A percentile compares a stretch with the other conserved stretches of the same genome.
These are phyloP conservation scores for Aegotheles bennettii DNA, from an alignment of 2,113 vertebrate species.

Conservation along the genomic window DNA sequence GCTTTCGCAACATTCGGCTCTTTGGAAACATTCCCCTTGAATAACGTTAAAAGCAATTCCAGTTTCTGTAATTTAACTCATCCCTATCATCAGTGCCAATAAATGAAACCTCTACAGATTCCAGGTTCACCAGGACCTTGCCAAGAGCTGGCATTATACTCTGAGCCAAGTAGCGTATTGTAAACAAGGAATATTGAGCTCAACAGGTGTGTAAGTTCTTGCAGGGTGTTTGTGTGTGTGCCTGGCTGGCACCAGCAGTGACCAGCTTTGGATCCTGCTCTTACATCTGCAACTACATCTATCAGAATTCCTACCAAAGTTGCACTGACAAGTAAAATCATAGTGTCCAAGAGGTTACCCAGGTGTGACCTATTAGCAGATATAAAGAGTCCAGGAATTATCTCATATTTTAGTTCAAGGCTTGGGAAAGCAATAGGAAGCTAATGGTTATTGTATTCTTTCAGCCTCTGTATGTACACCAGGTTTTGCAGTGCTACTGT, in stretches of 20 bases:
- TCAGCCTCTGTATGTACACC: too few relatives aligned
- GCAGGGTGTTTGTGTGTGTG: background rate
- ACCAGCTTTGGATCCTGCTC: background rate
- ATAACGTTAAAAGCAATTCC: slow-evolving; percentile 31
- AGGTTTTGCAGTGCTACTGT: background rate
- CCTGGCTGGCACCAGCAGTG: background rate
- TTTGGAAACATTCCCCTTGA: slow-evolving; percentile 32
- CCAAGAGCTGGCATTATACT: slow-evolving; percentile 7
- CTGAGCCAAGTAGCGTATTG: background rate
- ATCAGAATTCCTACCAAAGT: background rate
- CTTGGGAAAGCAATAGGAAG: background rate
- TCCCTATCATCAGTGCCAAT: slow-evolving; percentile 45
- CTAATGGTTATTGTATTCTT: background rate
- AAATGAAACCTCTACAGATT: background rate
- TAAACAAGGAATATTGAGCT: background rate
- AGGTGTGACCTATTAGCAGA: background rate
- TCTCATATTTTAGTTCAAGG: background rate
- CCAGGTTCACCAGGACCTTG: slow-evolving; percentile 21
- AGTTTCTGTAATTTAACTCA: slow-evolving; percentile 52
- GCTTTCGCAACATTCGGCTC: background rate
- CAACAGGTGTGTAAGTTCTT: background rate
- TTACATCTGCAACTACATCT: background rate
- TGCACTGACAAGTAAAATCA: background rate
- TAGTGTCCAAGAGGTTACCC: background rate
- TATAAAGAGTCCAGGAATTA: background rate